A percentile compares a stretch with the other conserved stretches of the same genome.
These are phyloP conservation scores for Stenchaetothrips biformis DNA, from an alignment of 2,888 invertebrate genomes.

Conservation along the genomic window DNA sequence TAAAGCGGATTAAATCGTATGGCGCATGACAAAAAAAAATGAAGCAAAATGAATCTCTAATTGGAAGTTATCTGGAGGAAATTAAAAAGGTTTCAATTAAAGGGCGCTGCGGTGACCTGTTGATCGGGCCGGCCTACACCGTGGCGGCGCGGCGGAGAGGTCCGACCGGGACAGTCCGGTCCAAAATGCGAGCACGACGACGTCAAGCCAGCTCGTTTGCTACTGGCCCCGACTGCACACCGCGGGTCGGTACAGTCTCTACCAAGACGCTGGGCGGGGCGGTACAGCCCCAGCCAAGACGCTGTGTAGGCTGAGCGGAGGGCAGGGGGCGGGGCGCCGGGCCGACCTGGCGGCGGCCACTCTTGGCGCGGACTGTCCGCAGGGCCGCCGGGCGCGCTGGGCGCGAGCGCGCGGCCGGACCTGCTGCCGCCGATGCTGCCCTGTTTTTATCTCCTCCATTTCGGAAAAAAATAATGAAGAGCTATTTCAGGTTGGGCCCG, in stretches of 20 bases:
- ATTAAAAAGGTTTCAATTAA: constrained; percentile 25
- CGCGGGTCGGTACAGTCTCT: too few relatives aligned
- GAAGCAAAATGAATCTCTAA: background rate
- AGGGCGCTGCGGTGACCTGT: constrained; percentile 15
- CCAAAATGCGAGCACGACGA: too few relatives aligned
- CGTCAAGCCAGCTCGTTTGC: too few relatives aligned
- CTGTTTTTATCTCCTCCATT: constrained; percentile 21
- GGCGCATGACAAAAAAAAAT: constrained; percentile 4
- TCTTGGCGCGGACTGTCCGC: background rate
- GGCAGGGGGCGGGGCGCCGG: too few relatives aligned
- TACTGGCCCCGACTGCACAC: too few relatives aligned
- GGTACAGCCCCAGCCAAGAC: too few relatives aligned
- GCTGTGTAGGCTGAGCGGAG: too few relatives aligned
- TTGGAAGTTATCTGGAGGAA: constrained; percentile 23
- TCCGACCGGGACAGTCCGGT: constrained; percentile 5
- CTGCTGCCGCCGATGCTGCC: constrained; percentile 11
- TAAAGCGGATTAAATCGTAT: background rate
- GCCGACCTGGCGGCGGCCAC: background rate
- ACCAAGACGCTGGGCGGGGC: too few relatives aligned
- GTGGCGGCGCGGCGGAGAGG: background rate
- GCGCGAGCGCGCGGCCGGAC: background rate
- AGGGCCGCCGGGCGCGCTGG: constrained; percentile 7
- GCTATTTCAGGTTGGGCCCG: background rate
- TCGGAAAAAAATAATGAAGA: constrained; percentile 25
- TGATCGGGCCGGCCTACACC: background rate